Conservation (phyloP, 92 coral and sea anemone species). For the Porites cylindrica region DNA sequence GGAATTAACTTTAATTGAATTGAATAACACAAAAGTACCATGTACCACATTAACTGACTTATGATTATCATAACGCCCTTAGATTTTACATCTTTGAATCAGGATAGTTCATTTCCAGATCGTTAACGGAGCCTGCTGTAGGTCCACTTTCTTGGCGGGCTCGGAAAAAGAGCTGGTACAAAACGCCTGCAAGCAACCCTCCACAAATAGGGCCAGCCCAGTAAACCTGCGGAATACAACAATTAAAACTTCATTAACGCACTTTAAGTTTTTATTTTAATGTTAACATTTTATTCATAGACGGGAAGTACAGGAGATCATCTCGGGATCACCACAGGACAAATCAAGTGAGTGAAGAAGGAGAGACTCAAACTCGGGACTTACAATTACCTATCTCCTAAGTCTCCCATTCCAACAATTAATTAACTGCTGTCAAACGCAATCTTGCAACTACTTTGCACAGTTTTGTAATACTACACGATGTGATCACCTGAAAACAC, state of each 20-base stretch:
- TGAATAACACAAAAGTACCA: background rate
- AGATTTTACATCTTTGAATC: constrained; percentile 29
- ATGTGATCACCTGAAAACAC: too few relatives aligned
- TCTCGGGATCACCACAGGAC: too few relatives aligned
- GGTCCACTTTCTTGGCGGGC: constrained; percentile 67
- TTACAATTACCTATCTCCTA: too few relatives aligned
- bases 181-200: constrained; percentile 68
- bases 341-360: too few relatives aligned
- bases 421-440: too few relatives aligned
- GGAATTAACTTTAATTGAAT: background rate
- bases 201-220: constrained; percentile 88
- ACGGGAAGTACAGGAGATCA: too few relatives aligned
- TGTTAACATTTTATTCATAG: too few relatives aligned
- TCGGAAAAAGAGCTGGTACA: constrained; percentile 74
- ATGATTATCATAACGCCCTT: background rate
- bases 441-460: too few relatives aligned
- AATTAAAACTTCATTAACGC: background rate
- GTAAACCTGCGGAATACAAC: constrained; percentile 56
- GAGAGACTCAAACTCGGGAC: too few relatives aligned
- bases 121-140: constrained; percentile 14
- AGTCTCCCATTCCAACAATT: too few relatives aligned
- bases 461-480: too few relatives aligned
- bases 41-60: background rate
- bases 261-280: too few relatives aligned
- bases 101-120: constrained; percentile 5